Percentiles rank a stretch among this genome's conserved stretches.
Evolutionary conservation across 2,888 invertebrate species (phyloP).

Genomic region (Cephus pulcher): DNA sequence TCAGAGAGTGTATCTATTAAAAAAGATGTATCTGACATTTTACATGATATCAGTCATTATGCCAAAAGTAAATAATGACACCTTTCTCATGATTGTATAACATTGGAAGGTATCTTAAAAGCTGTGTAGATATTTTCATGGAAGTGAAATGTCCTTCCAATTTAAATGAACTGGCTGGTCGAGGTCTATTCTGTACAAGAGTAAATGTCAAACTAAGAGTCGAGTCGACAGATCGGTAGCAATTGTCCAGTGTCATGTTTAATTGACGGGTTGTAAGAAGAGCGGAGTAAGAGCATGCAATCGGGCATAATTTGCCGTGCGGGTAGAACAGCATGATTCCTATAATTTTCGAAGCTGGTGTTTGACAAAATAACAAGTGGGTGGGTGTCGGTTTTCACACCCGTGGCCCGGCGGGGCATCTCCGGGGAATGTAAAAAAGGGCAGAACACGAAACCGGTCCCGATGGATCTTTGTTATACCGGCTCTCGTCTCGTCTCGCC

Average conservation of each 20-base stretch:
- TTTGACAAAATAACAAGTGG: constrained; percentile 66
- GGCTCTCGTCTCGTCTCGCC: constrained; percentile 24
- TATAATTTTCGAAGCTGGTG: constrained; percentile 53
- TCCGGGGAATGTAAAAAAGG: constrained; percentile 58
- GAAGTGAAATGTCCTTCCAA: background rate
- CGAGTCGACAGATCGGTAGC: constrained; percentile 25
- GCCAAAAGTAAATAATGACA: too few relatives aligned
- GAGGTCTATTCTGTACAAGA: background rate
- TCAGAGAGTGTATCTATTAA: too few relatives aligned
- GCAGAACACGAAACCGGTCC: constrained; percentile 63
- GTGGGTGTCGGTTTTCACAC: constrained; percentile 67
- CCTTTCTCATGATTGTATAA: too few relatives aligned
- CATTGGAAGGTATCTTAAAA: too few relatives aligned
- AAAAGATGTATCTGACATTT: too few relatives aligned
- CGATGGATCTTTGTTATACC: constrained; percentile 63
- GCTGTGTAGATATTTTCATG: background rate
- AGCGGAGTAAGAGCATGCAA: constrained; percentile 39
- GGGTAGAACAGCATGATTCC: constrained; percentile 45
- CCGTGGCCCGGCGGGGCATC: constrained; percentile 60
- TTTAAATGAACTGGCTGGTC: background rate
- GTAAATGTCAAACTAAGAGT: background rate
- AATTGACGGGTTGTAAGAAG: constrained; percentile 47
- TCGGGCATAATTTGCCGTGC: constrained; percentile 43
- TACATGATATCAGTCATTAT: too few relatives aligned
- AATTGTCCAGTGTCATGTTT: constrained; percentile 42